Percentiles rank a stretch among this genome's conserved stretches.
phyloP scores from a whole-genome alignment of 2,113 vertebrate genomes.

The Rhinoderma darwinii region DNA sequence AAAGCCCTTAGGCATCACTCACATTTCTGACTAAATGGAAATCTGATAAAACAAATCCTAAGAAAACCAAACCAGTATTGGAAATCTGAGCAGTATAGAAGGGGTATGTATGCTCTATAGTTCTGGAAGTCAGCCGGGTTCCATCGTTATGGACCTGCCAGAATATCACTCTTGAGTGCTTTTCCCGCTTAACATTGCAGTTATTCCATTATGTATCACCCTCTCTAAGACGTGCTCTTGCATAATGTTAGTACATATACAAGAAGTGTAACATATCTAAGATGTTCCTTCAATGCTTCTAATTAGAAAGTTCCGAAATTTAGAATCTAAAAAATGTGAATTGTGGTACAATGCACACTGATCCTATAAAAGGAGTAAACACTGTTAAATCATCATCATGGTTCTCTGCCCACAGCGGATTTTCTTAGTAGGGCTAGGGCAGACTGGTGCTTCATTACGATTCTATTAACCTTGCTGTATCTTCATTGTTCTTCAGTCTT shows the following conservation, averaged over 20 bases:
- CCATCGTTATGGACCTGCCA: background rate
- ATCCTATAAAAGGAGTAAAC: conserved; percentile 86
- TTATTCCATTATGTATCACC: background rate
- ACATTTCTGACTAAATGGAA: background rate
- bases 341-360: conserved; percentile 58
- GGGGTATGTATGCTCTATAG: background rate
- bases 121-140: background rate
- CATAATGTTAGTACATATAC: background rate
- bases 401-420: conserved; percentile 87
- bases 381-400: conserved; percentile 84
- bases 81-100: background rate
- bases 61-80: background rate
- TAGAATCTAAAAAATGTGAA: conserved; percentile 8
- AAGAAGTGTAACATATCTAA: background rate
- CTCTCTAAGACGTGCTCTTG: background rate
- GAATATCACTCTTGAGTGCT: background rate
- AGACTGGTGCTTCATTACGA: conserved; percentile 92
- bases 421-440: conserved; percentile 89
- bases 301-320: background rate
- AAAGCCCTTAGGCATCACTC: too few species aligned
- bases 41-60: background rate
- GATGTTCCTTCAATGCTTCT: background rate
- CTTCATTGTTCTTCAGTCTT: conserved; percentile 96
- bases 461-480: conserved; percentile 96
- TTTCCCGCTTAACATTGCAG: background rate